phyloP scores from a whole-genome alignment of 2,113 vertebrate genomes.

The Alexandromys fortis region DNA sequence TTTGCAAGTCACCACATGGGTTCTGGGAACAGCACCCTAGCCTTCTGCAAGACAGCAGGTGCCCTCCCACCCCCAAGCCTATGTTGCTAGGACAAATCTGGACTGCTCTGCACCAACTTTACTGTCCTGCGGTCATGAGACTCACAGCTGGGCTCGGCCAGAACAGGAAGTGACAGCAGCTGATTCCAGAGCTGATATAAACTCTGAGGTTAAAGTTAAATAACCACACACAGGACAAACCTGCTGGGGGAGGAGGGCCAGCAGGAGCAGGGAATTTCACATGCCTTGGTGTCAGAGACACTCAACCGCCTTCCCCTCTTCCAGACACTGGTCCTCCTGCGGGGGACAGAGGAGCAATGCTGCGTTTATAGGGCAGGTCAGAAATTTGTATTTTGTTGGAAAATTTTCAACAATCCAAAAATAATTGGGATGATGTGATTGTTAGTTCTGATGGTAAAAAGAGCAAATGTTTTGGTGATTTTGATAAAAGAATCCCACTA shows the following conservation, averaged over 20 bases:
- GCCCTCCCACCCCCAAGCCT: neutral
- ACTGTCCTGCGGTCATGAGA: constrained; percentile 28
- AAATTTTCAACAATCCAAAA: neutral
- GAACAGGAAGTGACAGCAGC: constrained; percentile 70
- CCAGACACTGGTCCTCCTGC: neutral
- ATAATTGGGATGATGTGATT: neutral
- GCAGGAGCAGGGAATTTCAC: fast-evolving
- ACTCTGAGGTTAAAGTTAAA: constrained; percentile 42
- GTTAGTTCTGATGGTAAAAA: neutral
- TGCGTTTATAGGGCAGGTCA: neutral
- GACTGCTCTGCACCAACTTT: neutral
- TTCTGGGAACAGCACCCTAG: neutral
- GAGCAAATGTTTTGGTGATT: neutral
- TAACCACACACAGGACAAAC: neutral
- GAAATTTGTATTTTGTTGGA: neutral
- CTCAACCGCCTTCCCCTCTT: neutral
- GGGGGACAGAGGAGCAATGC: neutral
- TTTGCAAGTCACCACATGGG: neutral
- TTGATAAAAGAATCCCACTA: neutral
- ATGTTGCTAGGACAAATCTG: neutral
- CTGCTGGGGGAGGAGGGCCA: neutral
- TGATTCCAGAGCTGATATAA: constrained; percentile 68
- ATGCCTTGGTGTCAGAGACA: neutral
- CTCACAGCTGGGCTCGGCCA: constrained; percentile 23
- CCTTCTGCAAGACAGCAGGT: neutral